Evolutionary conservation across 2,888 invertebrate species (phyloP).

Genomic region (Stenodema calcarata): DNA sequence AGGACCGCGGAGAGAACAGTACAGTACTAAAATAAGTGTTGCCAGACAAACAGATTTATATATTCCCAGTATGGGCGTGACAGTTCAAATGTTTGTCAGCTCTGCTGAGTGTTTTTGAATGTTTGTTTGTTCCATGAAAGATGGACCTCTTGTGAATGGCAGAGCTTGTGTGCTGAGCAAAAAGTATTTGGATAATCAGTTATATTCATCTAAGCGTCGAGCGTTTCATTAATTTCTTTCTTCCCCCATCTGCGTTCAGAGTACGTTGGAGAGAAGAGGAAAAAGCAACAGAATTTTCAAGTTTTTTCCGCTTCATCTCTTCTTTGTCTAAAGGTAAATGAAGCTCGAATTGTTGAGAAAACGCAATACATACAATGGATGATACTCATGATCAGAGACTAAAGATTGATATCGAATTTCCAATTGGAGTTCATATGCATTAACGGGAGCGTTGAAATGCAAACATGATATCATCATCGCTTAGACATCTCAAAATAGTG

Average conservation of each 20-base stretch:
- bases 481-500: too few relatives aligned
- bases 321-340: too few relatives aligned
- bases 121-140: neutral
- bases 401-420: too few relatives aligned
- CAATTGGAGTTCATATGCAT: too few relatives aligned
- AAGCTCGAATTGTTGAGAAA: too few relatives aligned
- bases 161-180: neutral
- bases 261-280: neutral
- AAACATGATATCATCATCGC: too few relatives aligned
- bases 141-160: neutral
- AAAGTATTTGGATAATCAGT: neutral
- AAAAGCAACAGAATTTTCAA: neutral
- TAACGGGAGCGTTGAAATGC: too few relatives aligned
- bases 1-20: too few relatives aligned
- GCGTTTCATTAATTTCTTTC: neutral
- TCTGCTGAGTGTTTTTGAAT: neutral
- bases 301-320: neutral
- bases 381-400: too few relatives aligned
- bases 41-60: neutral
- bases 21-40: too few relatives aligned
- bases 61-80: neutral
- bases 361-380: too few relatives aligned
- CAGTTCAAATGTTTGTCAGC: neutral
- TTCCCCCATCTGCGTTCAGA: neutral
- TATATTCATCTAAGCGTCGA: neutral